phyloP scores from a whole-genome alignment of 2,113 vertebrate genomes.

The Syngnathoides biaculeatus region DNA sequence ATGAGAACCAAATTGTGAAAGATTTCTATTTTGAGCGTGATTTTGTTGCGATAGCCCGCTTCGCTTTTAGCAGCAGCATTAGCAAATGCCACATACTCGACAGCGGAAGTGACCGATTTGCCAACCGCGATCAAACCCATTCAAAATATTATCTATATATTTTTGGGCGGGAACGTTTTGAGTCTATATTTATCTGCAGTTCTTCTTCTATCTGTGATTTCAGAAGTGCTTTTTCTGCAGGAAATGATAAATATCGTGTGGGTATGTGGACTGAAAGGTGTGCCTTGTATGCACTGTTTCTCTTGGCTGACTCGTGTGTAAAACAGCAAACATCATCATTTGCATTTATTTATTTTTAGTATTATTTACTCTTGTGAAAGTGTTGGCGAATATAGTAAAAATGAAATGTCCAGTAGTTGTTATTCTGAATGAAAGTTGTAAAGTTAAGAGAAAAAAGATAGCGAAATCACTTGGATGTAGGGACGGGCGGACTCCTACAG shows the following conservation, averaged over 20 bases:
- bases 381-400: conserved; percentile 57
- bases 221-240: conserved; percentile 53
- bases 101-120: conserved; percentile 17
- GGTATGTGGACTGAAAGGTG: conserved; percentile 50
- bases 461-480: too few species aligned
- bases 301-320: conserved; percentile 46
- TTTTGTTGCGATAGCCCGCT: neutral
- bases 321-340: conserved; percentile 24
- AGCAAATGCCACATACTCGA: conserved; percentile 7
- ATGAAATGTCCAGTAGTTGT: conserved; percentile 13
- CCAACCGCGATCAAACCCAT: conserved; percentile 34
- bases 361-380: conserved; percentile 9
- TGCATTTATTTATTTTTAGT: conserved; percentile 12
- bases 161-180: conserved; percentile 37
- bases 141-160: conserved; percentile 35
- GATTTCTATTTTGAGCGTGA: conserved; percentile 13
- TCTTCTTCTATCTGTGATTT: conserved; percentile 40
- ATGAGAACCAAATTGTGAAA: conserved; percentile 32
- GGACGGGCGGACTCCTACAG: too few species aligned
- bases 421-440: neutral
- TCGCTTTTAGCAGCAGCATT: conserved; percentile 15
- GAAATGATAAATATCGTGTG: conserved; percentile 41
- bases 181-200: conserved; percentile 57
- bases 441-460: too few species aligned
- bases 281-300: conserved; percentile 55